Evolutionary conservation across 2,888 invertebrate genomes (phyloP), one percentile per base, ranked within the genome.

Genomic region (Apocheima hispidaria): DNA sequence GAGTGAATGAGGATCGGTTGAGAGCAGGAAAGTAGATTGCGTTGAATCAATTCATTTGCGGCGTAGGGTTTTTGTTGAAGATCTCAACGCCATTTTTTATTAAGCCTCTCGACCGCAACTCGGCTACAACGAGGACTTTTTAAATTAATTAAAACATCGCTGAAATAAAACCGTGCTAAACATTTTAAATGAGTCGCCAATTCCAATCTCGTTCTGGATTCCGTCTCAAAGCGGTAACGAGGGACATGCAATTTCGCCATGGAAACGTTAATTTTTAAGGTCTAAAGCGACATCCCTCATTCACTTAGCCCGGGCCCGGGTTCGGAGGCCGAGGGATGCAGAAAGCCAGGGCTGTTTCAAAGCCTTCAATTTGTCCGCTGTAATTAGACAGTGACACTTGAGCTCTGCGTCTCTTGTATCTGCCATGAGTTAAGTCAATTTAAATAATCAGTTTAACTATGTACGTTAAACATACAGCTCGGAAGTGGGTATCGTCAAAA

Each of bases 31-130:
- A 88, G 87, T 84, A 88, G 87, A 88, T 89, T 89, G 83, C 82
- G 78, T 79, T 79, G 83, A 86, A 87, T 86, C 87, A 87, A 90
- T 89, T 89, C 87, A 86, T 88, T 89, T 88, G 83, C 80, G 84
- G 72, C 66, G 70, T 74, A 63, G 71, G 68, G 81, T 88, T 89
- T 89, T 88, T 89, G 86, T 88, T 82, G 82, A 81, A 81, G 81
- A 82, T 83, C 82, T 76, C 71, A 60, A 30, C 68, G 73, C 71
- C 68, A 66, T 79, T 85, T 84, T 86, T 85, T 65, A 66, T 58
- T 48, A 35, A 52, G 48, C 38, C 40, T 54, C 60, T 59, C 48
- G 40, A 46, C 53, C 60, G 50, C 36, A 18, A 59, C 43, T 38
- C 54, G 35, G 54, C 16, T 49, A 44, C 41, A 4, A 21, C 21